phyloP scores from a whole-genome alignment of 1,140 invertebrate genomes.

The Drosophila virilis region DNA sequence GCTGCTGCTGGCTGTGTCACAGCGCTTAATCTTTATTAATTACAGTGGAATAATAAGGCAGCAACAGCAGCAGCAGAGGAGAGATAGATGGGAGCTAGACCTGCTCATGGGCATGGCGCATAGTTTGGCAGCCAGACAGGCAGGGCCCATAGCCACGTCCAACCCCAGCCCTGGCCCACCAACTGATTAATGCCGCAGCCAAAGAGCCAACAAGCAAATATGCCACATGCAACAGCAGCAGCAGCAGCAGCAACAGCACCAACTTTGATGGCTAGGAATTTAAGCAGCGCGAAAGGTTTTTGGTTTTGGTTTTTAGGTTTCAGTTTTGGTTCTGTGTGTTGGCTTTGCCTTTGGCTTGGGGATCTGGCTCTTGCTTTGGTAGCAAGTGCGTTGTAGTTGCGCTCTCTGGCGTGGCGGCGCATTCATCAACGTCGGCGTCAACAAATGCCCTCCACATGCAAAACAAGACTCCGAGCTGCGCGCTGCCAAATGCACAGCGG shows the following conservation, averaged over 20 bases:
- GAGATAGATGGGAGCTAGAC: conserved; percentile 41
- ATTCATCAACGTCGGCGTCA: conserved; percentile 52
- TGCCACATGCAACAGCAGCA: conserved; percentile 64
- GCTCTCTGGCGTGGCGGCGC: conserved; percentile 18
- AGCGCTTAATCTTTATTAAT: conserved; percentile 82
- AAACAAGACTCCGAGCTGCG: conserved; percentile 34
- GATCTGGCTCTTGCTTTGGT: conserved; percentile 4
- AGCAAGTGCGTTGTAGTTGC: conserved; percentile 29
- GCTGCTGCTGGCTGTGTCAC: conserved; percentile 65
- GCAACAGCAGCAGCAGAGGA: conserved; percentile 17
- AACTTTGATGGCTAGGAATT: conserved; percentile 65
- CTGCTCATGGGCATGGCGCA: conserved; percentile 41
- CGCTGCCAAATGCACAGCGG: conserved; percentile 52
- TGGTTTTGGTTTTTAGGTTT: conserved; percentile 22
- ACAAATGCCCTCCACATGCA: conserved; percentile 49
- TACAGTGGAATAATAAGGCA: conserved; percentile 79
- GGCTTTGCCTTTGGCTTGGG: neutral
- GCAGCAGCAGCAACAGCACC: conserved; percentile 21
- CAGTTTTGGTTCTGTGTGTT: conserved; percentile 4
- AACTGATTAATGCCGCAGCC: conserved; percentile 78
- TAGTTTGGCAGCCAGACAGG: conserved; percentile 52
- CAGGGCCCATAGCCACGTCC: conserved; percentile 10
- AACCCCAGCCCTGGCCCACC: conserved; percentile 30
- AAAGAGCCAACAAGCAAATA: conserved; percentile 75
- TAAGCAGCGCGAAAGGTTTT: conserved; percentile 42